Base-by-base conservation (phyloP, 2,113 vertebrate species). In the Vanacampus margaritifer region DNA sequence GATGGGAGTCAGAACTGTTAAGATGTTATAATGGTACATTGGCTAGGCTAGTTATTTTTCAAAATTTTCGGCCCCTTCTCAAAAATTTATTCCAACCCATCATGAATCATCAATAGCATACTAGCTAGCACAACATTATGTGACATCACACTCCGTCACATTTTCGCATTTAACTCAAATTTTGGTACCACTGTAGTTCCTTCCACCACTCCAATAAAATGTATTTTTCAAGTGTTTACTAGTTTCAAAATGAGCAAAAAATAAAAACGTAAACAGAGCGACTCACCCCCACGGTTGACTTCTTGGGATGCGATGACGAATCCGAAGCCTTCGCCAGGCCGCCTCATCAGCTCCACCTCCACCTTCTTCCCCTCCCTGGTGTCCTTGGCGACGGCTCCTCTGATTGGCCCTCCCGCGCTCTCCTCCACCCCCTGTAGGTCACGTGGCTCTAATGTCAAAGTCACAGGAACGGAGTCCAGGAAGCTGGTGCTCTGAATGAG, bases 401-500 rank as follows among this genome's bases (percentile, higher is more conserved):
- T 82, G 41, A 60, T 5, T 64, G 54, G 84, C 12, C 73, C 83
- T 0, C 79, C 80, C 0, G 76, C 82, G 0, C 81, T 86, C 39
- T 91, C 91, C 71, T 91, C 87, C 5, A 84, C 80, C 5, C 86
- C 87, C 79, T 88, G 76, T 79, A 92, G 75, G 69, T 92, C 91
- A 0, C 87, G 85, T 1, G 92, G 90, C 81, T 93, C 92, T 3
- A 92, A 69, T 1, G 89, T 93, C 50, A 93, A 59, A 1, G 91
- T 92, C 46, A 93, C 90, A 1, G 92, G 92, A 65, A 93, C 90
- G 0, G 90, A 91, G 68, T 93, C 92, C 72, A 93, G 84, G 81
- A 93, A 93, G 75, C 91, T 92, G 81, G 92, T 93, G 79, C 91
- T 93, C 85, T 93, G 91, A 62, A 92, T 90, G 69, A 92, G 80